phyloP scores from a whole-genome alignment of 2,888 invertebrate species.

The Tridacna gigas region DNA sequence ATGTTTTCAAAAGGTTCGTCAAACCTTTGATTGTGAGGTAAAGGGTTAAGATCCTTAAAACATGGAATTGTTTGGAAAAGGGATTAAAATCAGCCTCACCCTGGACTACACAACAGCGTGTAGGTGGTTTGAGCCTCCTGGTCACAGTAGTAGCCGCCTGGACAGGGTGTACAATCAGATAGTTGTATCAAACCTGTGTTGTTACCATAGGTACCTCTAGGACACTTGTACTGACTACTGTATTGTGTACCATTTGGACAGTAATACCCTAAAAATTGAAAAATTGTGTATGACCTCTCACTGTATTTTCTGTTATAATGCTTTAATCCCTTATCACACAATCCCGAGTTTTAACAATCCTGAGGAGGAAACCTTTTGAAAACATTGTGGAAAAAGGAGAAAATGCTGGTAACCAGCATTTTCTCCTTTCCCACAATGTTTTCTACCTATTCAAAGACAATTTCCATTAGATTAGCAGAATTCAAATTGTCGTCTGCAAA shows the following conservation, averaged over 20 bases:
- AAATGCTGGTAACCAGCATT: not conserved
- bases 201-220: conserved; percentile 80
- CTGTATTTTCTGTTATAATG: too few species aligned
- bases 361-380: not conserved
- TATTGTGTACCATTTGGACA: conserved; percentile 81
- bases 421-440: not conserved
- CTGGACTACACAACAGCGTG: conserved; percentile 77
- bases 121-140: conserved; percentile 77
- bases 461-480: too few species aligned
- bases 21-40: not conserved
- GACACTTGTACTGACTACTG: conserved; percentile 78
- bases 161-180: conserved; percentile 80
- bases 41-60: not conserved
- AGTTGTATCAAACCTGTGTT: conserved; percentile 75
- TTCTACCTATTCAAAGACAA: not conserved
- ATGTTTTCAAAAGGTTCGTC: not conserved
- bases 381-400: not conserved
- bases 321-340: too few species aligned
- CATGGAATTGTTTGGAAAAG: not conserved
- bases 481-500: too few species aligned
- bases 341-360: too few species aligned
- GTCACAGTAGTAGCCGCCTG: conserved; percentile 83
- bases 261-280: conserved; percentile 76
- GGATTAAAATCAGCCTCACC: conserved; percentile 68
- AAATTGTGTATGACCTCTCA: not conserved